These are phyloP conservation scores for Clarias pachynema DNA, from an alignment of 2,797 vertebrate genomes.

Conservation along the genomic window DNA sequence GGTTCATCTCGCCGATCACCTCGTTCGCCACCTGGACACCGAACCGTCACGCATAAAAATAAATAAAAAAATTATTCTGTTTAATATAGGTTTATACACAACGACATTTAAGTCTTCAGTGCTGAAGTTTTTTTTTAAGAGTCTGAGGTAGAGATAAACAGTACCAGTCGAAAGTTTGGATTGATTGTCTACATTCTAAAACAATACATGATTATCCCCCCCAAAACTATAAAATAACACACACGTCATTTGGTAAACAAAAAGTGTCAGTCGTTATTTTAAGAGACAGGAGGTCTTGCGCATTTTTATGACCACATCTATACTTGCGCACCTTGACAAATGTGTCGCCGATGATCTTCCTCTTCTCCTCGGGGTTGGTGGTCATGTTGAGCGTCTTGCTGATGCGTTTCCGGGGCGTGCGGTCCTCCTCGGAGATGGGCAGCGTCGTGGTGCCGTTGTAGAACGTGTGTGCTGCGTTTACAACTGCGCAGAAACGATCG, in stretches of 20 bases:
- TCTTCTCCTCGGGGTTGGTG: constrained; percentile 97
- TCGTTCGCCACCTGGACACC: constrained; percentile 90
- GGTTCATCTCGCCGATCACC: constrained; percentile 97
- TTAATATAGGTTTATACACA: not conserved
- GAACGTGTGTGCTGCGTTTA: constrained; percentile 97
- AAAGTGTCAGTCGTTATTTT: no score
- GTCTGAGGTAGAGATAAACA: no score
- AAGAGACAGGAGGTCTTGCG: no score
- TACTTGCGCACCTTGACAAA: constrained; percentile 88
- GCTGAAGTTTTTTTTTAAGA: no score
- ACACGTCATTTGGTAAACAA: no score
- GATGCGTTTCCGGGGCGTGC: constrained; percentile 96
- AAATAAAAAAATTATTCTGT: not conserved
- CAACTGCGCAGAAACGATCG: constrained; percentile 75
- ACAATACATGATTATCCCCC: no score
- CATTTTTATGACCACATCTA: no score
- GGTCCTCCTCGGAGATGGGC: constrained; percentile 97
- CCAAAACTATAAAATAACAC: no score
- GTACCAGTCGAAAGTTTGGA: no score
- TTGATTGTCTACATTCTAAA: no score
- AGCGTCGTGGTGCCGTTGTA: constrained; percentile 98
- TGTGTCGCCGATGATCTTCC: constrained; percentile 98
- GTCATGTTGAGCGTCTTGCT: constrained; percentile 99
- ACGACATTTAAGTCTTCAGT: not conserved
- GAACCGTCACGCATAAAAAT: not conserved